phyloP scores from a whole-genome alignment of 1,140 invertebrate species.

The Parasteatoda tepidariorum region DNA sequence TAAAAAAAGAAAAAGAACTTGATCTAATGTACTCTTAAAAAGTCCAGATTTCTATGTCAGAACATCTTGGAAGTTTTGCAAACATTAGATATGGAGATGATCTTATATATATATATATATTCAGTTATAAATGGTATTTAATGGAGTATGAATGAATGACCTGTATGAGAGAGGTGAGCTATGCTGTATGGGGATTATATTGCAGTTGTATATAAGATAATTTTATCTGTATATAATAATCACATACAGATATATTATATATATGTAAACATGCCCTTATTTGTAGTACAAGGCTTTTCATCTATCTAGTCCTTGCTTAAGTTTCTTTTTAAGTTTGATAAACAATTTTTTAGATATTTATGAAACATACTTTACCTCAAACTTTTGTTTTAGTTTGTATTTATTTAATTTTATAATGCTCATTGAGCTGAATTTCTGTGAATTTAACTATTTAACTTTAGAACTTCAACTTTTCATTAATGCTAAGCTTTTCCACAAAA shows the following conservation, averaged over 20 bases:
- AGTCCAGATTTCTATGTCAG: conserved; percentile 23
- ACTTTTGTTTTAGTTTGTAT: not conserved
- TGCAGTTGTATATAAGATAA: conserved; percentile 33
- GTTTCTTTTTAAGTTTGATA: conserved; percentile 49
- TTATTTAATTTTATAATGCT: too few relatives aligned
- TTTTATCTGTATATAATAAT: conserved; percentile 36
- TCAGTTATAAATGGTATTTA: conserved; percentile 34
- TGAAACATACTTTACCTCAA: conserved; percentile 24
- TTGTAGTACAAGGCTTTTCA: conserved; percentile 54
- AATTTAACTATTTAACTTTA: too few relatives aligned
- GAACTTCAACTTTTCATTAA: too few relatives aligned
- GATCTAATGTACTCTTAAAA: conserved; percentile 26
- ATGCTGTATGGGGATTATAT: conserved; percentile 21
- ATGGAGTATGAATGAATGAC: conserved; percentile 22
- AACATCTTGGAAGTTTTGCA: conserved; percentile 28
- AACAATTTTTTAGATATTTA: conserved; percentile 11
- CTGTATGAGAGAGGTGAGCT: conserved; percentile 3
- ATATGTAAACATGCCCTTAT: conserved; percentile 22
- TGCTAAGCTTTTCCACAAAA: too few relatives aligned
- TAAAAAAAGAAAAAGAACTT: conserved; percentile 8
- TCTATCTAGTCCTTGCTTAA: conserved; percentile 49
- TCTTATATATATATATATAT: conserved; percentile 20
- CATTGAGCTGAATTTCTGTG: too few relatives aligned
- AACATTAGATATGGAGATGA: conserved; percentile 40
- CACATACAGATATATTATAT: conserved; percentile 33